These are phyloP conservation scores for Epsilonema sp. DNA, from an alignment of 2,888 invertebrate species.

Conservation along the genomic window DNA sequence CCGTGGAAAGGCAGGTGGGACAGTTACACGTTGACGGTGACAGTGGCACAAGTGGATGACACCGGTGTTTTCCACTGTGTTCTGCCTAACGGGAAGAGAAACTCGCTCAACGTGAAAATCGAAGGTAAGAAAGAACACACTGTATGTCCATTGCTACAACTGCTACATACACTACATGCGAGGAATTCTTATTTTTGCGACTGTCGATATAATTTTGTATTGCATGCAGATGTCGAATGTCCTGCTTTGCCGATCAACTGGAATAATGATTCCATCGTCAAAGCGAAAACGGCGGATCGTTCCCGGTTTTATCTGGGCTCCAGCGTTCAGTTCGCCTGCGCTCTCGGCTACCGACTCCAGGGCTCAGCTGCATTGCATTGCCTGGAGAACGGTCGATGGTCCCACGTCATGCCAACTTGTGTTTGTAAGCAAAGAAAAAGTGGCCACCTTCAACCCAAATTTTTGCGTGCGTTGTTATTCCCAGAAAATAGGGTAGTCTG, in stretches of 20 bases:
- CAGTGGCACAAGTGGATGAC: constrained; percentile 58
- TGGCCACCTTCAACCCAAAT: too few relatives aligned
- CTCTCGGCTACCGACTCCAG: constrained; percentile 43
- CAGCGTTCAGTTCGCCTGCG: constrained; percentile 43
- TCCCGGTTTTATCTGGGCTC: constrained; percentile 36
- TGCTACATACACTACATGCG: too few relatives aligned
- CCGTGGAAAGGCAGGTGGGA: constrained; percentile 45
- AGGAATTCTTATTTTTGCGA: too few relatives aligned
- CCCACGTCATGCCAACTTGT: constrained; percentile 53
- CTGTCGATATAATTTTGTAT: too few relatives aligned
- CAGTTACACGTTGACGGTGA: too few relatives aligned
- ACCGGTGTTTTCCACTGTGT: constrained; percentile 63
- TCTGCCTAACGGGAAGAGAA: constrained; percentile 53
- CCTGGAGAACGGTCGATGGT: constrained; percentile 63
- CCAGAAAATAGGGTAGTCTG: too few relatives aligned
- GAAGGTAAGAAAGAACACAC: constrained; percentile 11
- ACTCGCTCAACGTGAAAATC: constrained; percentile 18
- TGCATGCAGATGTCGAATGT: too few relatives aligned
- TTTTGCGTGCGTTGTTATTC: too few relatives aligned
- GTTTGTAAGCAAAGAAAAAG: too few relatives aligned
- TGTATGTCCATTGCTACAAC: too few relatives aligned
- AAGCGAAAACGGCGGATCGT: constrained; percentile 17
- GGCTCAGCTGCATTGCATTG: constrained; percentile 54
- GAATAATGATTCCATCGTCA: constrained; percentile 14
- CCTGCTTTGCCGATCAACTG: too few relatives aligned